Evolutionary conservation across 2,113 vertebrate genomes (phyloP), one percentile per base, ranked within the genome.

Genomic region (Rhagologus leucostigma): DNA sequence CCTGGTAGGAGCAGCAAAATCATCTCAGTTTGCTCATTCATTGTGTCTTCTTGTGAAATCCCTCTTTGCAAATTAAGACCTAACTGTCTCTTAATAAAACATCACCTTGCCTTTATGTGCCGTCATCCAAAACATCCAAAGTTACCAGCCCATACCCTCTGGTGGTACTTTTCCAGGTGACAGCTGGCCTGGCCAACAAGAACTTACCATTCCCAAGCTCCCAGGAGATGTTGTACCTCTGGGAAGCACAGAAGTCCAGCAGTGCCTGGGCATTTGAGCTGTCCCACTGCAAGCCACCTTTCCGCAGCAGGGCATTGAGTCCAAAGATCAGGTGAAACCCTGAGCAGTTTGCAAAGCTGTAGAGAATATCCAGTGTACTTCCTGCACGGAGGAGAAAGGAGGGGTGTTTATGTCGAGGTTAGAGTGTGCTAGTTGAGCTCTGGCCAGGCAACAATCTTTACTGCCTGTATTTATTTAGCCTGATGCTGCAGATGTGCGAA

Each of bases 141-240:
- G 52, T 55, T 15, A 57, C 7, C 11, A 62, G 27, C 21, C 33
- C 15, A 1, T 50, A 11, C 26, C 24, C 13, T 29, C 4, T 3
- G 1, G 46, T 13, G 20, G 23, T 50, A 26, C 19, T 22, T 84
- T 82, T 42, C 39, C 44, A 79, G 56, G 6, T n/a, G 33, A 21
- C 0, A 0, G 1, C 19, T 47, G 62, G 37, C 44, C 56, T 53
- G 62, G 30, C 52, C 52, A 46, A 13, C 23, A 11, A 41, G 29
- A 37, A 55, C 98, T 70, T 94, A 99, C 99, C 99, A 7, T 99
- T 99, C 30, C 99, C 99, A 5, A 99, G 98, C 97, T 99, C 99
- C 99, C 99, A 99, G 77, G 98, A 98, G 96, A 99, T 98, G 70
- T 84, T 90, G 91, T 99, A 99, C 8, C 88, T 69, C 78, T 52